Percentiles rank a stretch among this genome's conserved stretches.
Evolutionary conservation across 2,888 invertebrate genomes (phyloP).

Genomic region (Acleris cristana): DNA sequence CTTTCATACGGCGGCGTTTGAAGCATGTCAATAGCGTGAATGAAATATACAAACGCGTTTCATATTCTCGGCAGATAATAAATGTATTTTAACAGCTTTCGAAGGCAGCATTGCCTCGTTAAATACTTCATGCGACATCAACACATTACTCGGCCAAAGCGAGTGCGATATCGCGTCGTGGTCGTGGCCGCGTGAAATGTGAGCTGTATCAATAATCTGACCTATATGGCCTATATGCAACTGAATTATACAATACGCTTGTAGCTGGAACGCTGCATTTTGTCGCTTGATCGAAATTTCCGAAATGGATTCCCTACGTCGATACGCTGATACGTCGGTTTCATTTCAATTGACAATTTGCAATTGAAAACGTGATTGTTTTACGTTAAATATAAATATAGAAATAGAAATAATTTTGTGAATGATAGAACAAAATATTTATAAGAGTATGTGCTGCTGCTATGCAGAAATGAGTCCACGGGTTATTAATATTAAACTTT

Average conservation of each 20-base stretch:
- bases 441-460: too few relatives aligned
- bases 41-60: background rate
- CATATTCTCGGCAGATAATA: background rate
- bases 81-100: constrained; percentile 1
- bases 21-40: background rate
- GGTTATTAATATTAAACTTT: too few relatives aligned
- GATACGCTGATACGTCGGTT: background rate
- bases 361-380: background rate
- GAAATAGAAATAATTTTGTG: too few relatives aligned
- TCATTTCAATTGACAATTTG: background rate
- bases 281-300: constrained; percentile 15
- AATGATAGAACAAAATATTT: too few relatives aligned
- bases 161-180: constrained; percentile 29
- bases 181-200: constrained; percentile 17
- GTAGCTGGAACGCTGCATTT: constrained; percentile 7
- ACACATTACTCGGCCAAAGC: constrained; percentile 48
- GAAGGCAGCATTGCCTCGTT: constrained; percentile 18
- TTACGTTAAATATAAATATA: too few relatives aligned
- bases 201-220: constrained; percentile 24
- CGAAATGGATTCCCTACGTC: constrained; percentile 5
- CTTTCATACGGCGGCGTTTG: background rate
- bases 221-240: constrained; percentile 6
- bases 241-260: constrained; percentile 14
- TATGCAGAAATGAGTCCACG: too few relatives aligned
- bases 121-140: constrained; percentile 49